phyloP scores from a whole-genome alignment of 2,113 vertebrate genomes.

The Chloroceryle aenea region DNA sequence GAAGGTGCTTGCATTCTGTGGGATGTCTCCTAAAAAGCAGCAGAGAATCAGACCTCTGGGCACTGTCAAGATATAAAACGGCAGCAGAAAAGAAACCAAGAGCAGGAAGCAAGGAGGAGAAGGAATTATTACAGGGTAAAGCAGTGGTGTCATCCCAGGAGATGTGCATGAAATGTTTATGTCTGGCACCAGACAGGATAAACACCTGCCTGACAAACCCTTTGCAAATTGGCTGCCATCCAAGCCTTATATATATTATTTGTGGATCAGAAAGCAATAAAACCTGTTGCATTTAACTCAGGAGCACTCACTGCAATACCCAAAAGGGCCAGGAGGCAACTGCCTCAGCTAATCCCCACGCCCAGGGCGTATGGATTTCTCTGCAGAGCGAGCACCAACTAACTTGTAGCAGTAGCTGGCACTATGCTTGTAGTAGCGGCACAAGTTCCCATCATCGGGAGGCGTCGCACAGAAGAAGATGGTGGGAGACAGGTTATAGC shows the following conservation, averaged over 20 bases:
- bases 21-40: not conserved
- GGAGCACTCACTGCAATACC: not conserved
- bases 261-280: not conserved
- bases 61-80: not conserved
- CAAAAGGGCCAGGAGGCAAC: not conserved
- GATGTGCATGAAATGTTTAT: not conserved
- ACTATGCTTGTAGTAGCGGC: slow-evolving; percentile 89
- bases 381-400: slow-evolving; percentile 19
- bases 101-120: not conserved
- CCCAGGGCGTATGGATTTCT: not conserved
- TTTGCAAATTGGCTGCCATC: not conserved
- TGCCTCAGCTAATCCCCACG: not conserved
- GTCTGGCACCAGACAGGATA: not conserved
- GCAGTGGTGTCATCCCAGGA: not conserved
- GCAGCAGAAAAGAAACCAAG: not conserved
- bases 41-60: not conserved
- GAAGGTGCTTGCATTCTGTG: not conserved
- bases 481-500: slow-evolving; percentile 92
- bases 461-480: slow-evolving; percentile 96
- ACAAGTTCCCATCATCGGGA: slow-evolving; percentile 91
- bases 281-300: not conserved
- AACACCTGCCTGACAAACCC: not conserved
- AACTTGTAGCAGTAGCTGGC: slow-evolving; percentile 97
- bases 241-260: not conserved
- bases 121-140: not conserved